These are phyloP conservation scores for Acipenser ruthenus DNA, from an alignment of 2,797 vertebrate genomes.

Conservation along the genomic window DNA sequence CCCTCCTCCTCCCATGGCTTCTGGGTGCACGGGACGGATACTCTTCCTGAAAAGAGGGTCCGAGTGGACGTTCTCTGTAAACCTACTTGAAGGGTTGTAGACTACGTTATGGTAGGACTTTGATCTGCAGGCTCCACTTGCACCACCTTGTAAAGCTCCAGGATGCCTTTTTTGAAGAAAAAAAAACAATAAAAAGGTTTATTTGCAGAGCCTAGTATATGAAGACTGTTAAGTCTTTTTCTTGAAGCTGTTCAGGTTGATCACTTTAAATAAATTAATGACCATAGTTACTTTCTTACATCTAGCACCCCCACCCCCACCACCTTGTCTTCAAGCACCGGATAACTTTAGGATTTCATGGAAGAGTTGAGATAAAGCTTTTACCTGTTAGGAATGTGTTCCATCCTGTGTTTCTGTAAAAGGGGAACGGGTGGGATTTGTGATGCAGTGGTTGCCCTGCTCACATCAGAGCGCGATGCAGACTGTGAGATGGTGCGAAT, in stretches of 20 bases:
- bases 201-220: too few species aligned
- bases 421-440: slow-evolving; percentile 49
- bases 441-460: slow-evolving; percentile 32
- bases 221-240: too few species aligned
- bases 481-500: slow-evolving; percentile 71
- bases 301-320: too few species aligned
- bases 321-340: too few species aligned
- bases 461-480: slow-evolving; percentile 48
- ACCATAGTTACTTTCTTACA: too few species aligned
- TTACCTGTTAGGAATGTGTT: slow-evolving; percentile 61
- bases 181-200: slow-evolving; percentile 2
- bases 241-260: too few species aligned
- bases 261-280: too few species aligned
- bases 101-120: slow-evolving; percentile 59
- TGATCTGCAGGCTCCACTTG: slow-evolving; percentile 51
- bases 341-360: slow-evolving; percentile 7
- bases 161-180: slow-evolving; percentile 50
- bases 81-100: slow-evolving; percentile 42
- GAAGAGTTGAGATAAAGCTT: slow-evolving; percentile 11
- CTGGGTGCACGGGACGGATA: slow-evolving; percentile 40
- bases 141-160: slow-evolving; percentile 42
- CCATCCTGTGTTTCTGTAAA: slow-evolving; percentile 49
- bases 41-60: slow-evolving; percentile 76
- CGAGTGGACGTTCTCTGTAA: slow-evolving; percentile 53
- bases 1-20: slow-evolving; percentile 37